Evolutionary conservation across 2,797 vertebrate species (phyloP).

Genomic region (Hemitrygon akajei): DNA sequence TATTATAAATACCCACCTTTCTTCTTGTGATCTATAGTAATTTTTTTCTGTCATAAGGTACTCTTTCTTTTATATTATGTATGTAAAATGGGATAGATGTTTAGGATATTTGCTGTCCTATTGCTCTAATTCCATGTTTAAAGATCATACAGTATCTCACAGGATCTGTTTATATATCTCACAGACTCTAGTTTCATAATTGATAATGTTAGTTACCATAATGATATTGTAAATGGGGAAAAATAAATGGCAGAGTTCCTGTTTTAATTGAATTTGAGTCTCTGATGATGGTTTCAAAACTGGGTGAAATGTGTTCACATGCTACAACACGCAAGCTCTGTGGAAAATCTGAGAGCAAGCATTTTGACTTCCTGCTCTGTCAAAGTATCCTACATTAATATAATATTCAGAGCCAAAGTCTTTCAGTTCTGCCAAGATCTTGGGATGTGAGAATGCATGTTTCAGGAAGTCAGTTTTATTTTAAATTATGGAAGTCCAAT

Average conservation of each 20-base stretch:
- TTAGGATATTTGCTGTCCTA: neutral
- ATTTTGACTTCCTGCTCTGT: neutral
- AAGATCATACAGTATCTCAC: neutral
- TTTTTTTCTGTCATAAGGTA: neutral
- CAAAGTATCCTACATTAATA: neutral
- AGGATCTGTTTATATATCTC: neutral
- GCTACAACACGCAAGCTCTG: neutral
- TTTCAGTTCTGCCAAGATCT: constrained; percentile 23
- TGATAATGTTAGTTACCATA: neutral
- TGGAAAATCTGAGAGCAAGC: neutral
- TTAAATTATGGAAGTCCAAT: neutral
- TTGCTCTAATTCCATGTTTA: neutral
- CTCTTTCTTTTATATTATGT: neutral
- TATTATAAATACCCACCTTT: neutral
- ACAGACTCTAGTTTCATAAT: neutral
- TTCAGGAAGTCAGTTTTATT: constrained; percentile 18
- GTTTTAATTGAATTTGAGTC: neutral
- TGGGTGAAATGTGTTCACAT: neutral
- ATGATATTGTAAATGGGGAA: neutral
- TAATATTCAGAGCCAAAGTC: neutral
- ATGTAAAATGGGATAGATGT: neutral
- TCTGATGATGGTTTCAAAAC: neutral
- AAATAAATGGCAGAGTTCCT: neutral
- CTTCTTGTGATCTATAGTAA: neutral
- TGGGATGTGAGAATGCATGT: neutral